Percentiles rank a stretch among this genome's conserved stretches.
Evolutionary conservation across 2,888 invertebrate species (phyloP).

Genomic region (Macrosiphum euphorbiae): DNA sequence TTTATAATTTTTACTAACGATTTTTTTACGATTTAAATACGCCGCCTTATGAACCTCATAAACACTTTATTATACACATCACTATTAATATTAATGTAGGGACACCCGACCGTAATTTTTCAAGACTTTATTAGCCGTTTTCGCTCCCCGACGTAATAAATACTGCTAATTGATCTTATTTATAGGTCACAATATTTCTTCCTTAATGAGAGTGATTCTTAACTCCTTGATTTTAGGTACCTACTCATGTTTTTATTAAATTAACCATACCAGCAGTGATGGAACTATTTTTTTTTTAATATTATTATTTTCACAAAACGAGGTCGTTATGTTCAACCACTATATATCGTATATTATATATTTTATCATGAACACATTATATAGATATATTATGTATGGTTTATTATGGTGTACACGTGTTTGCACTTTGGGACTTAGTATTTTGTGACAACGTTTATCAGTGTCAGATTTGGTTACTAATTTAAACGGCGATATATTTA

Average conservation of each 20-base stretch:
- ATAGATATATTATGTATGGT: background rate
- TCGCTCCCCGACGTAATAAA: background rate
- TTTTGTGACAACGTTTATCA: slow-evolving; percentile 33
- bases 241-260: slow-evolving; percentile 9
- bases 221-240: background rate
- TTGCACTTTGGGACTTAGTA: slow-evolving; percentile 39
- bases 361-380: background rate
- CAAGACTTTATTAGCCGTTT: background rate
- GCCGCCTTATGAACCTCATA: background rate
- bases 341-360: background rate
- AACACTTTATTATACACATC: background rate
- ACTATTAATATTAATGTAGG: background rate
- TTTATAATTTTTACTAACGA: background rate
- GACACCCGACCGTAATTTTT: background rate
- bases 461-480: slow-evolving; percentile 1
- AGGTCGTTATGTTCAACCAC: background rate
- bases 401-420: slow-evolving; percentile 42
- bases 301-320: background rate
- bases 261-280: background rate
- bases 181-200: slow-evolving; percentile 17
- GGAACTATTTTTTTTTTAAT: background rate
- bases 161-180: slow-evolving; percentile 45
- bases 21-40: background rate
- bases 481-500: background rate
- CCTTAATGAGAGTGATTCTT: slow-evolving; percentile 13